A percentile compares a stretch with the other conserved stretches of the same genome.
phyloP scores from a whole-genome alignment of 2,888 invertebrate species.

The Strigamia transsilvanica region DNA sequence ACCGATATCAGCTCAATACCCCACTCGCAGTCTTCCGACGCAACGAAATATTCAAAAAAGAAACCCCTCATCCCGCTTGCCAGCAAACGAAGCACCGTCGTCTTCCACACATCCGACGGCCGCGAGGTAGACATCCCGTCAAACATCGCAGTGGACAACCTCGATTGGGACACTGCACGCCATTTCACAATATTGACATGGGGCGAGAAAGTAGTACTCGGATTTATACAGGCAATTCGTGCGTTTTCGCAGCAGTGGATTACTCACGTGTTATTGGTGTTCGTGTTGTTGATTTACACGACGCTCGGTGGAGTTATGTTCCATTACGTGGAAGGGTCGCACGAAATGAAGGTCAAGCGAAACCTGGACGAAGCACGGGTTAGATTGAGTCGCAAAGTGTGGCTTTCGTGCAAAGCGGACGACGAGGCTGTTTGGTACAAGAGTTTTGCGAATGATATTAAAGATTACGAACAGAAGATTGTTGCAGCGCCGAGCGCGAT shows the following conservation, averaged over 20 bases:
- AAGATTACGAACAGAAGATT: neutral
- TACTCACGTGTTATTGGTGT: slow-evolving; percentile 5
- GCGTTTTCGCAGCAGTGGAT: slow-evolving; percentile 14
- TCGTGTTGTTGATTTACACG: neutral
- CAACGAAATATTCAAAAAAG: no score
- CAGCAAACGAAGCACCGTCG: neutral
- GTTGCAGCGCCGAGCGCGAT: neutral
- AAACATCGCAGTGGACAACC: neutral
- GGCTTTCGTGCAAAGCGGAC: neutral
- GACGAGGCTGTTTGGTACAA: neutral
- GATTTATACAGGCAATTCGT: neutral
- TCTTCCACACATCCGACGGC: neutral
- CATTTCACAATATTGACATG: neutral
- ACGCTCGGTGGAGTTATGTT: slow-evolving; percentile 25
- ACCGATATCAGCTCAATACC: no score
- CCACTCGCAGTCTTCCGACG: no score
- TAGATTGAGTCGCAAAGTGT: neutral
- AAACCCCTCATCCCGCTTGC: no score
- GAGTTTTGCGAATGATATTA: neutral
- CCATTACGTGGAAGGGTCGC: slow-evolving; percentile 13
- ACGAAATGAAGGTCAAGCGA: neutral
- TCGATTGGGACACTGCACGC: neutral
- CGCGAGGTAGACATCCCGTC: neutral
- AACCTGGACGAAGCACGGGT: neutral
- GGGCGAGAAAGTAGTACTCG: neutral